phyloP scores from a whole-genome alignment of 2,113 vertebrate genomes.

The Lasiurus cinereus region DNA sequence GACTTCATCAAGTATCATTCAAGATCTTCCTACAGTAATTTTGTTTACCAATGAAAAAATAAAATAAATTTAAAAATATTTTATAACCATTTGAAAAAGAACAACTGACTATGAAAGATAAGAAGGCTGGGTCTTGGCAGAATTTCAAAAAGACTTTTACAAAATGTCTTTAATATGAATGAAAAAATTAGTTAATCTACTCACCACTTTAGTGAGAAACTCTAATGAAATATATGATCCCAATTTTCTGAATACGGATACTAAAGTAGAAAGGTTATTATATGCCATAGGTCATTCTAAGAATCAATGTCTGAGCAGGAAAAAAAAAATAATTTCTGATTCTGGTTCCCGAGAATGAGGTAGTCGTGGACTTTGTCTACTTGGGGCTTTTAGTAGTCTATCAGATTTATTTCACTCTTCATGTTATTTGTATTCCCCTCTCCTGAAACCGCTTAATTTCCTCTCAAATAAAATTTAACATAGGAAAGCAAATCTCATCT shows the following conservation, averaged over 20 bases:
- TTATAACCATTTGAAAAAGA: slow-evolving; percentile 69
- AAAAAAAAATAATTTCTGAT: background rate
- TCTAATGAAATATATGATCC: slow-evolving; percentile 68
- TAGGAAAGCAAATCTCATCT: background rate
- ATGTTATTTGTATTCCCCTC: background rate
- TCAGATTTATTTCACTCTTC: background rate
- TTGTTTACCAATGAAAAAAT: background rate
- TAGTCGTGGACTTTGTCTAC: background rate
- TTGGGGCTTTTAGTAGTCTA: background rate
- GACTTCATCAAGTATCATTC: slow-evolving; percentile 10
- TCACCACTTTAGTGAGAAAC: slow-evolving; percentile 1
- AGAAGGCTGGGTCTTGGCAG: slow-evolving; percentile 32
- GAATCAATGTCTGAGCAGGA: slow-evolving; percentile 49
- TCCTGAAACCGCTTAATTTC: background rate
- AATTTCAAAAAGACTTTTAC: slow-evolving; percentile 63
- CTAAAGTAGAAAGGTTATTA: slow-evolving; percentile 67
- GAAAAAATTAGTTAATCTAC: slow-evolving; percentile 62
- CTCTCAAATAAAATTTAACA: slow-evolving; percentile 32
- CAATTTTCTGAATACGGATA: slow-evolving; percentile 47
- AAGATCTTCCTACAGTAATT: slow-evolving; percentile 3
- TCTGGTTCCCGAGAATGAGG: slow-evolving; percentile 54
- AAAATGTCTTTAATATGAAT: slow-evolving; percentile 55
- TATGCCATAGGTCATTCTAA: slow-evolving; percentile 52
- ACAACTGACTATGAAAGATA: slow-evolving; percentile 59
- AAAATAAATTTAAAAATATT: slow-evolving; percentile 38